Percentiles rank a stretch among this genome's conserved stretches.
phyloP scores from a whole-genome alignment of 2,113 vertebrate species.

The Odobenus rosmarus region DNA sequence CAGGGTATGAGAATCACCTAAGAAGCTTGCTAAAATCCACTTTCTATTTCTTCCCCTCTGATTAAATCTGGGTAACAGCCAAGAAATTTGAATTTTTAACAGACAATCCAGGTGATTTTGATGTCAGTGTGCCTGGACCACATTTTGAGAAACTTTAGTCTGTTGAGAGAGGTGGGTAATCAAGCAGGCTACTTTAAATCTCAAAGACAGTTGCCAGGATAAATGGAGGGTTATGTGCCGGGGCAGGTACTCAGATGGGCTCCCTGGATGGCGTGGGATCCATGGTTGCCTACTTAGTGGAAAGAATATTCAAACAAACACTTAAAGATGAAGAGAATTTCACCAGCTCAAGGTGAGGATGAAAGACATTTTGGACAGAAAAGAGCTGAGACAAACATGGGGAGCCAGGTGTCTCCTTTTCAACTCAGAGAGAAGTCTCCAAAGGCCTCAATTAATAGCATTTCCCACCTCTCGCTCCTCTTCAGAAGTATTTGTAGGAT shows the following conservation, averaged over 20 bases:
- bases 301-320: background rate
- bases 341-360: background rate
- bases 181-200: background rate
- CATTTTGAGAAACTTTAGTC: background rate
- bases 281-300: background rate
- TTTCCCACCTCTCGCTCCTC: background rate
- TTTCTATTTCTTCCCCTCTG: background rate
- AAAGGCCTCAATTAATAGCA: background rate
- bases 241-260: fast-evolving
- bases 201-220: no score
- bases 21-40: background rate
- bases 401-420: background rate
- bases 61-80: background rate
- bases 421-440: background rate
- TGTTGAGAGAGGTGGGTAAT: background rate
- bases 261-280: background rate
- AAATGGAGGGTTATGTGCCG: background rate
- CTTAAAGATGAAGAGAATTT: background rate
- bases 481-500: background rate
- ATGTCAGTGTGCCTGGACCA: background rate
- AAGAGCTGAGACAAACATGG: background rate
- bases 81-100: background rate
- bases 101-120: background rate
- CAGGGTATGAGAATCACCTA: background rate
- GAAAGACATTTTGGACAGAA: background rate